Base-by-base conservation (phyloP, 2,113 vertebrate genomes). In the Carassius gibelio region DNA sequence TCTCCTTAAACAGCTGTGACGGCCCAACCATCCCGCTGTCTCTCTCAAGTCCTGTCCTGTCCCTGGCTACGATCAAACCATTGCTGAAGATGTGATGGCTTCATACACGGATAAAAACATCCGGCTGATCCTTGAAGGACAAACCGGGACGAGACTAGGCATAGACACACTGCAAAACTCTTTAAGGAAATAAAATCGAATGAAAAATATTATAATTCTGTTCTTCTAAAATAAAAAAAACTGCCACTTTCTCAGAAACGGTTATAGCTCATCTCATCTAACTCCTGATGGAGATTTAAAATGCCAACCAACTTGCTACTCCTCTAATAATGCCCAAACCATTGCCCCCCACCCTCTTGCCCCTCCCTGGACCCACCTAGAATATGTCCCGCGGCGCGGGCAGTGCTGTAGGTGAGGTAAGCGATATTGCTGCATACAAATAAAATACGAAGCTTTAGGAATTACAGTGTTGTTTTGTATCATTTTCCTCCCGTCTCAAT, bases 341-440 rank as follows among this genome's bases (percentile, higher is more conserved):
- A 87, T 26, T 34, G 30, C 14, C 68, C 64, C 52, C 21, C 19
- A 26, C 64, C 83, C 80, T 62, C 55, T 23, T n/a, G 36, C 42
- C 68, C 36, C 68, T 50, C 77, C 55, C 55, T 66, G 45, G 36
- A 42, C 62, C 76, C 75, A 81, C 77, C 77, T 76, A 77, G 30
- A 8, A 71, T 64, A 30, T 52, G 26, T 8, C 85, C 81, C 50
- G 15, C 85, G 23, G 48, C 8, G 30, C 66, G 55, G 71, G 55
- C n/a, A 81, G 85, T 78, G 78, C 88, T 72, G 62, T 91, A 90
- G 90, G 91, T 90, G 90, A 93, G 90, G 89, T 86, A 87, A 91
- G 89, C 91, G 87, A 90, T 86, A 88, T 88, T 91, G 86, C 90
- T 88, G 90, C 90, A 92, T 92, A 93, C 82, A 93, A 94, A 94